These are phyloP conservation scores for Thamnophis sirtalis DNA, from an alignment of 2,113 vertebrate species.

Conservation along the genomic window DNA sequence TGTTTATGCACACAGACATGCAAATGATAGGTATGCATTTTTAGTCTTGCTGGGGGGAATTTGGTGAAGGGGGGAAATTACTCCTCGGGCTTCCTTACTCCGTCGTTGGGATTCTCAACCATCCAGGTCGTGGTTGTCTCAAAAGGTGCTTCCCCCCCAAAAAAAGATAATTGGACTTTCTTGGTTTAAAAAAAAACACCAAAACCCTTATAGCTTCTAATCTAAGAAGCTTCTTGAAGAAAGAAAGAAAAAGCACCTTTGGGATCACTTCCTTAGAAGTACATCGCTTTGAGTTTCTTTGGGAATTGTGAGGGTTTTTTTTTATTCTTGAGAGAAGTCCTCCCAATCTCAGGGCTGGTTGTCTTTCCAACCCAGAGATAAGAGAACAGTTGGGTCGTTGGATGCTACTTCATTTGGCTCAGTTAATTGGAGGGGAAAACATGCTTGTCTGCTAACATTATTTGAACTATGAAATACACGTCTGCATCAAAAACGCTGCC, in stretches of 20 bases:
- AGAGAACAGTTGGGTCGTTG: not conserved
- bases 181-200: not conserved
- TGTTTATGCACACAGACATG: not conserved
- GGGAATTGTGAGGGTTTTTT: not conserved
- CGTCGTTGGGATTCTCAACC: not conserved
- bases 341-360: not conserved
- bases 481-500: not conserved
- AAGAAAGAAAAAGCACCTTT: not conserved
- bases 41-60: not conserved
- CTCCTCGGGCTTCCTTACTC: not conserved
- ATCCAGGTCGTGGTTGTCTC: not conserved
- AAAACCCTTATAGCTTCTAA: too few relatives aligned
- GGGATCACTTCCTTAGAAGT: not conserved
- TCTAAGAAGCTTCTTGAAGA: not conserved
- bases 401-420: not conserved
- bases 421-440: not conserved
- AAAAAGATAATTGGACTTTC: not conserved
- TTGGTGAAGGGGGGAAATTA: not conserved
- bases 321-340: not conserved
- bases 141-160: not conserved
- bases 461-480: not conserved
- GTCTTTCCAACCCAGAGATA: not conserved
- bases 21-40: not conserved
- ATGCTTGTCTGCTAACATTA: not conserved
- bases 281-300: not conserved